Base-by-base conservation (phyloP, 2,797 vertebrate species). In the Denticeps clupeoides region DNA sequence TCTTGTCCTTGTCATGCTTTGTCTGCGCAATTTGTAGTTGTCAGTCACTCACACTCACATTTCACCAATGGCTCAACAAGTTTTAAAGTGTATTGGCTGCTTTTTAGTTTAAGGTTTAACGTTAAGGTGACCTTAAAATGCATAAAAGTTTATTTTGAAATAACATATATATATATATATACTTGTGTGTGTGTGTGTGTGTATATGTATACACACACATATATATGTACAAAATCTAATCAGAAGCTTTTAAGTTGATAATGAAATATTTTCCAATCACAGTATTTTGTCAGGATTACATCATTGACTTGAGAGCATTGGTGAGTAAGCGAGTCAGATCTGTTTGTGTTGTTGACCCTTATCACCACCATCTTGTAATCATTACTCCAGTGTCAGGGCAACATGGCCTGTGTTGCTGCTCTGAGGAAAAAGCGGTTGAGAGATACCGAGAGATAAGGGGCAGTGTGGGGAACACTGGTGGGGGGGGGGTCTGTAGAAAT, bases 351-450 rank as follows among this genome's bases (percentile, higher is more conserved):
- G 53, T 62, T 45, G 63, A 67, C 45, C 41, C 58, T 75, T 72
- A 79, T 77, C 70, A 2, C 47, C 45, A 56, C 60, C 59, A 70
- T 77, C 77, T 72, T 72, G 68, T 75, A 59, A 60, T 62, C 45
- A 41, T 69, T 49, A 7, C 62, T 67, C 64, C 37, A 41, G 68
- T 45, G 56, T n/a, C n/a, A 64, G 62, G 64, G 65, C 35, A 5
- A 67, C 70, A 75, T 72, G 70, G 66, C 66, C 29, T 18, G 47
- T 49, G 63, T 70, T 76, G 72, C 77, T 68, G 67, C 69, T 74
- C 51, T 61, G 54, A 58, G 55, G 56, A 63, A 59, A 69, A 60
- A 66, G 52, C 45, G 22, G 53, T 47, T 49, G 55, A 60, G 3
- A 18, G n/a, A 13, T 26, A 18, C 10, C 13, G 16, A 44, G 16